Base-by-base conservation (phyloP, 2,797 vertebrate species). In the Pseudochaenichthys georgianus region DNA sequence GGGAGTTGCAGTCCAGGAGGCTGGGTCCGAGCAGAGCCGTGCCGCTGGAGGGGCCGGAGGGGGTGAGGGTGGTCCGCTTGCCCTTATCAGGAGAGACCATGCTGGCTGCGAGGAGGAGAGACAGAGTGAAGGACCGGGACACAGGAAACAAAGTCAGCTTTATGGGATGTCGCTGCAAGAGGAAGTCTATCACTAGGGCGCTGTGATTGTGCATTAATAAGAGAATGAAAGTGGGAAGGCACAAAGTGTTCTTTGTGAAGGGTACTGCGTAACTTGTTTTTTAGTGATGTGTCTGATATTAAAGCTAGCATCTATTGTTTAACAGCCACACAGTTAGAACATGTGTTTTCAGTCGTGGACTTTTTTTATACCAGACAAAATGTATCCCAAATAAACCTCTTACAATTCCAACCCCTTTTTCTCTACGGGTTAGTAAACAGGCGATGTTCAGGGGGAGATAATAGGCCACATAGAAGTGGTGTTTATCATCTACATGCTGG, bases 11-110 rank as follows among this genome's bases (percentile, higher is more conserved):
- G 89, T 99, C 98, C 84, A 99, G 94, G 60, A 99, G 93, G 89
- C 97, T 98, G 21, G 98, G 97, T 38, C 97, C 97, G 53, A 99
- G 94, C 72, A 99, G 89, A 62, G 97, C 97, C 2, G 96, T 98
- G 83, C 96, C 96, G 17, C 97, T 98, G 68, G 95, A 94, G 82
- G 94, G 94, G 58, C 96, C 96, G 8, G 88, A 78, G 1, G 96
- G 92, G 41, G 96, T 93, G 1, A 97, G 95, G 77, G 95, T 87
- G 92, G 93, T 95, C 85, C 97, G 96, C 59, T 96, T 94, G 53
- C 95, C 94, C 93, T 99, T 99, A 91, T 99, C 98, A 1, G 98
- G 97, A 46, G 98, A 98, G 62, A 97, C 97, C 95, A 99, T 97
- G 86, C 98, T 99, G 65, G 98, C 98, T 99, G 88, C 65, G 65